phyloP scores from a whole-genome alignment of 2,888 invertebrate genomes.

The Pyrrhosoma nymphula region DNA sequence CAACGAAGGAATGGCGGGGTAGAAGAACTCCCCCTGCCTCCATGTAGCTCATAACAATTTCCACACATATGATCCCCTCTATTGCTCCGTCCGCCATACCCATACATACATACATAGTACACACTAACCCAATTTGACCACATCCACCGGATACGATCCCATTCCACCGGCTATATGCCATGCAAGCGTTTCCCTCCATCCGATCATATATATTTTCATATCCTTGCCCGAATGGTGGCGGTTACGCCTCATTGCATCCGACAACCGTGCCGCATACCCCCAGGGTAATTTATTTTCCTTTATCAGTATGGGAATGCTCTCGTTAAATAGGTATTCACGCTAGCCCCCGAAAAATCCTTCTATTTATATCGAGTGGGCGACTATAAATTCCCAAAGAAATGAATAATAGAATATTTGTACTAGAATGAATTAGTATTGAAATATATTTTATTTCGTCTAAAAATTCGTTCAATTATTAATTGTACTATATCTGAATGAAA shows the following conservation, averaged over 20 bases:
- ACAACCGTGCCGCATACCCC: neutral
- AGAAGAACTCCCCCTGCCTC: neutral
- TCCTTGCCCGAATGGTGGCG: neutral
- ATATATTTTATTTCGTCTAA: no score
- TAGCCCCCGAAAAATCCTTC: neutral
- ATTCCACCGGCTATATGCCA: neutral
- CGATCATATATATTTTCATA: neutral
- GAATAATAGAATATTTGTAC: no score
- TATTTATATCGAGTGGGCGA: neutral
- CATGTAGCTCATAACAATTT: neutral
- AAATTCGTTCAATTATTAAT: no score
- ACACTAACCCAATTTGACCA: constrained; percentile 1
- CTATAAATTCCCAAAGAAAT: neutral
- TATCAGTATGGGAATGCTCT: neutral
- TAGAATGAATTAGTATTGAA: no score
- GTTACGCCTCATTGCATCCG: neutral
- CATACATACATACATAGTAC: neutral
- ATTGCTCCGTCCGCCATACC: neutral
- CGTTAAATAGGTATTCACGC: neutral
- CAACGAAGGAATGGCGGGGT: neutral
- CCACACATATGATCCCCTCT: neutral
- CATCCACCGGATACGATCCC: neutral
- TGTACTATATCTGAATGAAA: no score
- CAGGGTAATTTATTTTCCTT: neutral
- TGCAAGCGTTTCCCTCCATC: neutral